Conservation (phyloP, 1,140 invertebrate species). For the Solenopsis invicta region DNA sequence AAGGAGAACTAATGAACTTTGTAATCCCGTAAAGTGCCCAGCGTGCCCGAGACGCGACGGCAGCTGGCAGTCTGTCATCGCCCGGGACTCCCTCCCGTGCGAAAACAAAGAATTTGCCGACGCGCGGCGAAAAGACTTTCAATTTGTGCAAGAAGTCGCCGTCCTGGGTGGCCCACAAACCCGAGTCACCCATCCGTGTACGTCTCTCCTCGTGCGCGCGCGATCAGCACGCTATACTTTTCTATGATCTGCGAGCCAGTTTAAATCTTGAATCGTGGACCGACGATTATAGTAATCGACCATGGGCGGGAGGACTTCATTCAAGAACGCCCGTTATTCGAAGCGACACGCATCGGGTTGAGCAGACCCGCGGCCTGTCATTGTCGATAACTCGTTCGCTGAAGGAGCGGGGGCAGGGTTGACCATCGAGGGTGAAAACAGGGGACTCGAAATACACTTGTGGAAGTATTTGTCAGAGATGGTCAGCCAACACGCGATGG, state of each 20-base stretch:
- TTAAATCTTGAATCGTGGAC: background rate
- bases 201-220: background rate
- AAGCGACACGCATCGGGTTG: constrained; percentile 2
- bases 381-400: constrained; percentile 3
- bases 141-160: constrained; percentile 16
- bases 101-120: constrained; percentile 44
- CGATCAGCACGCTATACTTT: background rate
- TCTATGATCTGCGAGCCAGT: background rate
- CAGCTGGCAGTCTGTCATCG: constrained; percentile 13
- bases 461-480: constrained; percentile 77
- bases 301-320: background rate
- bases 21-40: constrained; percentile 20
- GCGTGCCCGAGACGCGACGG: background rate
- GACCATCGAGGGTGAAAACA: constrained; percentile 16
- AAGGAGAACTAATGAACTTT: constrained; percentile 33
- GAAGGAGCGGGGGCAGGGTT: background rate
- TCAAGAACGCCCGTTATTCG: background rate
- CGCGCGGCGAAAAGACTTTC: constrained; percentile 23
- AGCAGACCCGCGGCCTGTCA: background rate
- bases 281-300: constrained; percentile 43
- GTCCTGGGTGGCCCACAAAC: constrained; percentile 34
- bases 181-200: background rate
- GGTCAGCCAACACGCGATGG: constrained; percentile 85
- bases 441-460: constrained; percentile 42
- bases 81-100: background rate